A percentile compares a stretch with the other conserved stretches of the same genome.
These are phyloP conservation scores for Drosophila cognata DNA, from an alignment of 2,888 invertebrate species.

Conservation along the genomic window DNA sequence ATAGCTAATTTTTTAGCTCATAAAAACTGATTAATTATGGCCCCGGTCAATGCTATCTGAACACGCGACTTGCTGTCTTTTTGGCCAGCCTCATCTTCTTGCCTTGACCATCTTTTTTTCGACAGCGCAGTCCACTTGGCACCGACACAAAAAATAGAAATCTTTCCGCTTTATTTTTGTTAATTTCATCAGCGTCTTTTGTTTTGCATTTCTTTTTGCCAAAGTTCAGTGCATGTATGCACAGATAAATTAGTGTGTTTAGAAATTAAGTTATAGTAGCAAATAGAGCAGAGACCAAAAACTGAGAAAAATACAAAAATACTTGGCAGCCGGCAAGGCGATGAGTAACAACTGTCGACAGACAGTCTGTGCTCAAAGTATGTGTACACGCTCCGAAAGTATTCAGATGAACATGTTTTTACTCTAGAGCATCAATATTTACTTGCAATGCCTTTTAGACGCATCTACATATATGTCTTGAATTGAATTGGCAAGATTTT, in stretches of 20 bases:
- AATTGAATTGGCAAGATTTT: neutral
- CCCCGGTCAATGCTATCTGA: slow-evolving; percentile 69
- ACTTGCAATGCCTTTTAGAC: too few relatives aligned
- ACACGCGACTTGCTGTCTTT: slow-evolving; percentile 54
- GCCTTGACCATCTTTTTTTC: slow-evolving; percentile 60
- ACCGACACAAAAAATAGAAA: slow-evolving; percentile 48
- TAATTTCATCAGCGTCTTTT: slow-evolving; percentile 1
- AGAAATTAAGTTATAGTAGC: slow-evolving; percentile 69
- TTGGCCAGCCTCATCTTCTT: slow-evolving; percentile 22
- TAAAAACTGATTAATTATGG: slow-evolving; percentile 72
- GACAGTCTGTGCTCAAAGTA: slow-evolving; percentile 47
- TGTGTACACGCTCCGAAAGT: slow-evolving; percentile 21
- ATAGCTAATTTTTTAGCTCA: slow-evolving; percentile 58
- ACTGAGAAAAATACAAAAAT: slow-evolving; percentile 16
- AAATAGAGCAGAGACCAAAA: slow-evolving; percentile 39
- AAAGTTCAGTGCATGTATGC: slow-evolving; percentile 10
- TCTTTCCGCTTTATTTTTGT: slow-evolving; percentile 21
- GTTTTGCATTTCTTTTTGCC: slow-evolving; percentile 1
- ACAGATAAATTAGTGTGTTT: neutral
- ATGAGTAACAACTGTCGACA: slow-evolving; percentile 64
- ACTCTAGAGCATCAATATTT: neutral
- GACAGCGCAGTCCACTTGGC: slow-evolving; percentile 66
- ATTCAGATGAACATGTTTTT: too few relatives aligned
- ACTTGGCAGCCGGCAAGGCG: slow-evolving; percentile 57
- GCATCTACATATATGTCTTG: neutral